phyloP scores from a whole-genome alignment of 1,140 invertebrate genomes.

The Pteromalus puparum region DNA sequence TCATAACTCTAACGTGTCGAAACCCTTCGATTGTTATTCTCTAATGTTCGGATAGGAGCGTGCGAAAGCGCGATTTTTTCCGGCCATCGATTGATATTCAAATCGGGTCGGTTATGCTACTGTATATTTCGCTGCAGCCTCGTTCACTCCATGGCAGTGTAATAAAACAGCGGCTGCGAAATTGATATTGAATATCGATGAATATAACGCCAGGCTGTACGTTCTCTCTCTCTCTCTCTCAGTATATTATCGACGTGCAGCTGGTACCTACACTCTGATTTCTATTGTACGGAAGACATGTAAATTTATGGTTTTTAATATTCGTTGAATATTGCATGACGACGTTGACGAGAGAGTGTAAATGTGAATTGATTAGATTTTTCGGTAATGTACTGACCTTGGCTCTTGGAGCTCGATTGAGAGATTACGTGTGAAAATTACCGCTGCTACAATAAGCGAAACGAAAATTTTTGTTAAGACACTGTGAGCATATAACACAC shows the following conservation, averaged over 20 bases:
- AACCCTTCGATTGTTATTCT: background rate
- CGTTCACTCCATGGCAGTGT: too few species aligned
- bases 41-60: slow-evolving; percentile 7
- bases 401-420: too few species aligned
- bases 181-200: slow-evolving; percentile 43
- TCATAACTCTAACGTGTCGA: background rate
- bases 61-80: slow-evolving; percentile 39
- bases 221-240: too few species aligned
- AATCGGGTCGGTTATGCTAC: background rate
- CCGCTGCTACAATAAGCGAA: too few species aligned
- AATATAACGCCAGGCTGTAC: background rate
- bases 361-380: too few species aligned
- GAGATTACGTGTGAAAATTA: too few species aligned
- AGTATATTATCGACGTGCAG: slow-evolving; percentile 27
- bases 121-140: too few species aligned
- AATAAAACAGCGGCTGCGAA: slow-evolving; percentile 32
- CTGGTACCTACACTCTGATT: background rate
- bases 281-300: background rate
- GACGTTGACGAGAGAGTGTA: too few species aligned
- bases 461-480: too few species aligned
- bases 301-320: slow-evolving; percentile 28
- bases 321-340: slow-evolving; percentile 27
- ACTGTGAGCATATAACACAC: too few species aligned
- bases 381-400: too few species aligned
- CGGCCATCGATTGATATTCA: slow-evolving; percentile 45